Evolutionary conservation across 2,888 invertebrate species (phyloP), one percentile per base, ranked within the genome.

Genomic region (Andrena flavipes): DNA sequence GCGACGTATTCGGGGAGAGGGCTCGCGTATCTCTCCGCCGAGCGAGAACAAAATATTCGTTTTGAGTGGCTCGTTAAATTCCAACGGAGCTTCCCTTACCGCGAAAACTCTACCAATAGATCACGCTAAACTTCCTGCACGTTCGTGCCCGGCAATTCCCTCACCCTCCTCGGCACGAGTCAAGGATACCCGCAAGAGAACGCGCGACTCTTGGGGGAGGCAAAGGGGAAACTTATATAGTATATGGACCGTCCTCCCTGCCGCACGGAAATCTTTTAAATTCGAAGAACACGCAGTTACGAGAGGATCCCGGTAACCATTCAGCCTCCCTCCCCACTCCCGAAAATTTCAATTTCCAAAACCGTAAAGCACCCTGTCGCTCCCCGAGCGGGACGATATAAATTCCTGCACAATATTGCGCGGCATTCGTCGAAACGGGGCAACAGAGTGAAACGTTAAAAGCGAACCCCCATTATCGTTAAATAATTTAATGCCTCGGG

Each of bases 11-110:
- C n/a, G 5, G 26, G n/a, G 10, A 10, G 29, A 3, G 16, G 49
- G 42, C 6, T 10, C 51, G n/a, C 13, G 62, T 51, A 51, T 76
- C 63, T 78, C 59, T n/a, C 30, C 29, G n/a, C 13, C 35, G 8
- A 72, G 73, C 30, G 51, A 65, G 85, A 85, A 82, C 84, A 79
- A 87, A 87, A 88, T 88, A 88, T 88, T 88, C 87, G 68, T 77
- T 88, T 82, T 70, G 88, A 87, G 80, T 83, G 84, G 88, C 88
- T 88, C 87, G 88, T 88, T 88, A 88, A 86, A 87, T 88, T 87
- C 85, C 84, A 59, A 62, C 77, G 74, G 76, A 33, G 87, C 74
- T 79, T 60, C 74, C 84, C 70, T 69, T 64, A 42, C 59, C 83
- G 77, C 77, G 84, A 86, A 87, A 88, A 87, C 87, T 88, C 86